These are phyloP conservation scores for Luscinia luscinia DNA, from an alignment of 2,797 vertebrate species.

Conservation along the genomic window DNA sequence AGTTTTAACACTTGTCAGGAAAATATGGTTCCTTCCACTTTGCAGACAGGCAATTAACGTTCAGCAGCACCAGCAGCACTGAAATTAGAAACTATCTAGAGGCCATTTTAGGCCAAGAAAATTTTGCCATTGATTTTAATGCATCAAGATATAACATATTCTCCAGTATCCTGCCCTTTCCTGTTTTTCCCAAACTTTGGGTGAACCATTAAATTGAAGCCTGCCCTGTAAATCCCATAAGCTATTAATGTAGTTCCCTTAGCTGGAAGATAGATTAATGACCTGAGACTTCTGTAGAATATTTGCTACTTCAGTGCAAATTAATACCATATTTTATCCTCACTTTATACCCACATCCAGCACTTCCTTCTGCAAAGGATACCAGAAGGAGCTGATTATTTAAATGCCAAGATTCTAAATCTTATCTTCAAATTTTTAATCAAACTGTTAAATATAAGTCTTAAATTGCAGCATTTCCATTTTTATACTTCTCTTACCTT, in stretches of 20 bases:
- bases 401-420: slow-evolving; percentile 54
- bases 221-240: slow-evolving; percentile 60
- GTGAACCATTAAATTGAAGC: slow-evolving; percentile 60
- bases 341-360: slow-evolving; percentile 24
- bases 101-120: slow-evolving; percentile 23
- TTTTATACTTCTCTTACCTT: background rate
- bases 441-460: background rate
- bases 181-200: slow-evolving; percentile 50
- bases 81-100: slow-evolving; percentile 25
- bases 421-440: slow-evolving; percentile 37
- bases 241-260: slow-evolving; percentile 57
- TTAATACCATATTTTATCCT: slow-evolving; percentile 62
- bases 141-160: background rate
- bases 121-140: slow-evolving; percentile 41
- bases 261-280: slow-evolving; percentile 53
- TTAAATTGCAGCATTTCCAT: background rate
- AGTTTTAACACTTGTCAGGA: background rate
- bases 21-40: background rate
- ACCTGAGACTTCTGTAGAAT: slow-evolving; percentile 46
- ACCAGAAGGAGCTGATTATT: slow-evolving; percentile 29
- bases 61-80: background rate
- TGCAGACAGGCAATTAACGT: slow-evolving; percentile 2
- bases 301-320: slow-evolving; percentile 62
- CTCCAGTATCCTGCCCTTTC: slow-evolving; percentile 18
- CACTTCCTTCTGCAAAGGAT: slow-evolving; percentile 14